Conservation (phyloP, 23 tunicate species). For the Aplidium turbinatum region DNA sequence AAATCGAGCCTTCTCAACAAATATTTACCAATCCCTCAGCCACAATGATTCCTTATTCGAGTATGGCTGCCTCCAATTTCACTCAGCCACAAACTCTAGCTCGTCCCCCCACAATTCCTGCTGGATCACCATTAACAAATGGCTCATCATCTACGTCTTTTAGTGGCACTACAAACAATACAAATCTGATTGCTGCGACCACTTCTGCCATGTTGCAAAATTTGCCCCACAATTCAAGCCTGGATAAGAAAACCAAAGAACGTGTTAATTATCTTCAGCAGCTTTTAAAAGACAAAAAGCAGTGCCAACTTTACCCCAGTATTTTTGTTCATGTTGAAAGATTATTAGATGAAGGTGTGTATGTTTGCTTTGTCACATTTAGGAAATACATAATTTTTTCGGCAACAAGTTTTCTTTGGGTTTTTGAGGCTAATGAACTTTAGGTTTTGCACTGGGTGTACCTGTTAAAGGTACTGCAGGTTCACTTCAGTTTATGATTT, state of each 20-base stretch:
- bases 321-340: slow-evolving; percentile 94
- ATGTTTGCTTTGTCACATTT: too few relatives aligned
- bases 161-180: slow-evolving; percentile 13
- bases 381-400: too few relatives aligned
- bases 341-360: slow-evolving; percentile 95
- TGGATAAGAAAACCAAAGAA: slow-evolving; percentile 86
- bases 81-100: slow-evolving; percentile 29
- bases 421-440: too few relatives aligned
- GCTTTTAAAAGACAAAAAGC: slow-evolving; percentile 94
- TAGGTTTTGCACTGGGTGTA: too few relatives aligned
- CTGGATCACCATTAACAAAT: slow-evolving; percentile 30
- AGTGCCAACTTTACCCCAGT: slow-evolving; percentile 73
- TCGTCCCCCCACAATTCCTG: slow-evolving; percentile 14
- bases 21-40: slow-evolving; percentile 22
- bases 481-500: too few relatives aligned
- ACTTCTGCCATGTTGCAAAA: slow-evolving; percentile 81
- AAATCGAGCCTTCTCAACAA: slow-evolving; percentile 56
- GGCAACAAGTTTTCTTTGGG: too few relatives aligned
- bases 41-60: slow-evolving; percentile 19
- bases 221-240: slow-evolving; percentile 66
- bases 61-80: slow-evolving; percentile 4
- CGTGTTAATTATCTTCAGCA: slow-evolving; percentile 94
- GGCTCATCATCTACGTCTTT: slow-evolving; percentile 43
- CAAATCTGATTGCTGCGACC: slow-evolving; percentile 55
- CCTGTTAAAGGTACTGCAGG: too few relatives aligned